Conservation (phyloP, 2,797 vertebrate genomes). For the Holocentrus rufus region DNA sequence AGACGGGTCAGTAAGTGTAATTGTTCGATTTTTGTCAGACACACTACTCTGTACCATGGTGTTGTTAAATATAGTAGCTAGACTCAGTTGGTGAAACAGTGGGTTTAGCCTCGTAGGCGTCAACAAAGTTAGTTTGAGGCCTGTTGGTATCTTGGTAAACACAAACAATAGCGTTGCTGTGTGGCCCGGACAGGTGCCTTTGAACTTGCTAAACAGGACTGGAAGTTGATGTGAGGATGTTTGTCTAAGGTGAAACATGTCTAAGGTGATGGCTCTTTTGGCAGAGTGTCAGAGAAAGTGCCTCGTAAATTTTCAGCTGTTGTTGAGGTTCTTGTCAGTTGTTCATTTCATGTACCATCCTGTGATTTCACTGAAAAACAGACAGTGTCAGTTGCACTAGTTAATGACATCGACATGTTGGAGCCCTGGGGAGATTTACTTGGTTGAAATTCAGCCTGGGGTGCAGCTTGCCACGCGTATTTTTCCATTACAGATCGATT, state of each 20-base stretch:
- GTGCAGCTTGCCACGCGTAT: background rate
- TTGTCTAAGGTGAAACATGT: background rate
- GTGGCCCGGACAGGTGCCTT: constrained; percentile 71
- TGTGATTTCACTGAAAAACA: too few relatives aligned
- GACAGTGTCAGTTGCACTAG: background rate
- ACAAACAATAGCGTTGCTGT: constrained; percentile 75
- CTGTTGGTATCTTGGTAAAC: constrained; percentile 58
- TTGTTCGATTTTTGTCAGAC: background rate
- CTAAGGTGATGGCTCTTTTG: background rate
- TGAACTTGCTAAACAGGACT: constrained; percentile 33
- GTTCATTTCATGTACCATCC: background rate
- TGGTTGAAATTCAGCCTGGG: background rate
- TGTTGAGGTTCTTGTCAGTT: too few relatives aligned
- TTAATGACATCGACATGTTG: too few relatives aligned
- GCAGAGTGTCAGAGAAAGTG: background rate
- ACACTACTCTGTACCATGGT: background rate
- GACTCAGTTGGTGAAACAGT: constrained; percentile 1
- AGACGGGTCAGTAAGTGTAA: too few relatives aligned
- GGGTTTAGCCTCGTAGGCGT: background rate
- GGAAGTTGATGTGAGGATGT: background rate
- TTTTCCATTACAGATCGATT: background rate
- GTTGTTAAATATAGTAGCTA: background rate
- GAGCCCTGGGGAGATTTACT: too few relatives aligned
- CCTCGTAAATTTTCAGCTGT: background rate
- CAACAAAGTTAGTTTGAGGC: constrained; percentile 32